Percentiles rank a stretch among this genome's conserved stretches.
These are phyloP conservation scores for Apistogramma diplotaenia DNA, from an alignment of 2,113 vertebrate genomes.

Conservation along the genomic window DNA sequence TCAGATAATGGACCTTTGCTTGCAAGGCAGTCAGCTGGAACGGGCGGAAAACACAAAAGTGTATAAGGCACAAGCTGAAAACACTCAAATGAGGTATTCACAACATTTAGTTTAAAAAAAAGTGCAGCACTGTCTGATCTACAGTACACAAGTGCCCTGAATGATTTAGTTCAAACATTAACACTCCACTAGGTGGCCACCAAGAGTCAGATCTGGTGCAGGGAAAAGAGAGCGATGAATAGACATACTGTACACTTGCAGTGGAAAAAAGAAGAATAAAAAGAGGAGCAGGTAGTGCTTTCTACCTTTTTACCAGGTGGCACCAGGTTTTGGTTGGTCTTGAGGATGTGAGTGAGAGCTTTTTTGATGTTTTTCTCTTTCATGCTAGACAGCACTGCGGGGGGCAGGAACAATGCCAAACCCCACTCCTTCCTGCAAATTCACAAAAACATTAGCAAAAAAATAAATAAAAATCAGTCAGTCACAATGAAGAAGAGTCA, in stretches of 20 bases:
- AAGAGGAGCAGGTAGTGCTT: not conserved
- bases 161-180: not conserved
- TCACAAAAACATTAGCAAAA: not conserved
- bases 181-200: conserved; percentile 47
- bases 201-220: conserved; percentile 10
- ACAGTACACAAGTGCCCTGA: not conserved
- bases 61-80: not conserved
- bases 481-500: not conserved
- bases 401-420: conserved; percentile 93
- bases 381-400: conserved; percentile 98
- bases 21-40: conserved; percentile 93
- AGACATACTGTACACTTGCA: not conserved
- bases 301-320: conserved; percentile 97
- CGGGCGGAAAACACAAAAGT: not conserved
- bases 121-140: not conserved
- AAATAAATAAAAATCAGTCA: conserved; percentile 20
- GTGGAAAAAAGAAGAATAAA: not conserved
- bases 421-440: conserved; percentile 95
- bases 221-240: not conserved
- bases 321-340: conserved; percentile 98
- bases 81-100: not conserved
- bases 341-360: conserved; percentile 97
- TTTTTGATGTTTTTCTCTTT: conserved; percentile 99
- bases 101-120: not conserved
- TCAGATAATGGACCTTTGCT: conserved; percentile 98